Percentiles rank a stretch among this genome's conserved stretches.
Evolutionary conservation across 2,888 invertebrate genomes (phyloP).

Genomic region (Podabrus alpinus): DNA sequence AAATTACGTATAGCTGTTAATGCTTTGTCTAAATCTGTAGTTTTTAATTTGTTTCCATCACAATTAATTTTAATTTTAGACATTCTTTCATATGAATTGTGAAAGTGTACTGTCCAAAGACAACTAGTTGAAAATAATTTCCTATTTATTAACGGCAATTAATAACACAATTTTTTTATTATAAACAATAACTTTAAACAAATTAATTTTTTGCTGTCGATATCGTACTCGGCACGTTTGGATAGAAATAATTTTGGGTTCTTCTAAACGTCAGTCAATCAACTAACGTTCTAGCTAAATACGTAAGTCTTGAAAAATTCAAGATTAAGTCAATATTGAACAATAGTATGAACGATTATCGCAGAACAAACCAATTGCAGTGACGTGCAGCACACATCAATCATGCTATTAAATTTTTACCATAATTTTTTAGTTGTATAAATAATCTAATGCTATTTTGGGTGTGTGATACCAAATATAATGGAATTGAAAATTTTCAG

Average conservation of each 20-base stretch:
- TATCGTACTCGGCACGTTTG: background rate
- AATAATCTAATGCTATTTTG: background rate
- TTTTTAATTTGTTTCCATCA: slow-evolving; percentile 8
- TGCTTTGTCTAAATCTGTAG: slow-evolving; percentile 34
- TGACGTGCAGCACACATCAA: background rate
- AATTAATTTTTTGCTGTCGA: background rate
- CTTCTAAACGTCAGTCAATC: background rate
- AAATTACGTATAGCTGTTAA: slow-evolving; percentile 30
- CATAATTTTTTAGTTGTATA: background rate
- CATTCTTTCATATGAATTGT: background rate
- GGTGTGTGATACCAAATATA: background rate
- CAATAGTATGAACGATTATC: slow-evolving; percentile 7
- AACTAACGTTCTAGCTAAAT: background rate
- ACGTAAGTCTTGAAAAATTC: slow-evolving; percentile 5
- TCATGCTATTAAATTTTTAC: background rate
- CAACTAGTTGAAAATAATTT: background rate
- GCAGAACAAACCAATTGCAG: slow-evolving; percentile 9
- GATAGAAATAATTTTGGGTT: background rate
- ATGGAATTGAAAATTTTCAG: background rate
- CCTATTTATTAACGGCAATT: background rate
- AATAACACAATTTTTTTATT: background rate
- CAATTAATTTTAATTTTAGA: background rate
- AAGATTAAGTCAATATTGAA: slow-evolving; percentile 12
- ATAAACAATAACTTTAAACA: background rate
- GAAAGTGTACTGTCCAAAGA: background rate